Evolutionary conservation across 2,888 invertebrate species (phyloP), one percentile per base, ranked within the genome.

Genomic region (Seira sanloemensis): DNA sequence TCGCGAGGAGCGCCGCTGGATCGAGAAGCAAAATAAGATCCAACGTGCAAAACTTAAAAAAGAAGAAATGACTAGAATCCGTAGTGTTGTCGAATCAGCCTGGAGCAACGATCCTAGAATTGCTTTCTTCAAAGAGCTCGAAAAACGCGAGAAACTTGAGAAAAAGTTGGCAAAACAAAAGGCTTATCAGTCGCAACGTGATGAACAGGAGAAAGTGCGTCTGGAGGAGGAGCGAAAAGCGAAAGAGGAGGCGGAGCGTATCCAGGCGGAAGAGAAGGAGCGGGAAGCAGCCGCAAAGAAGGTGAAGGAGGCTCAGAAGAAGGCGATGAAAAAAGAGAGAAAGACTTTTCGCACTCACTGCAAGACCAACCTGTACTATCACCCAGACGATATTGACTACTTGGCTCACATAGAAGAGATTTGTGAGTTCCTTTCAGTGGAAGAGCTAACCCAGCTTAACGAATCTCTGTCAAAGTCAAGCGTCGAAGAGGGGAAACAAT

Each of bases 11-110:
- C 93, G 99, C 67, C 94, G 97, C 86, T 99, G 98, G 96, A 99
- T 99, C 91, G 99, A 99, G 91, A 99, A 98, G 92, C 96, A 98
- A 91, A 99, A 99, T 91, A 98, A 97, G 93, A 95, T 94, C 0
- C 97, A 96, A 5, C 93, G 99, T 68, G 95, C 96, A 46, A 96
- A 98, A 90, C 94, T 96, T 90, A 98, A 98, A 92, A 99, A 99
- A 91, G 98, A 99, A 91, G 99, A 99, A 93, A 97, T 97, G 95
- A 93, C 95, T 0, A 93, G 99, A 88, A 95, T 99, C 89, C 93
- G 99, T 16, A 94, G 94, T 67, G 92, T 99, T 77, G 98, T 99
- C 72, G 99, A 99, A 91, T 93, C 96, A 91, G 97, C 98, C 0
- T 99, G 99, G 91, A 94, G 95, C 88, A 94, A 96, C 91, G 99